Base-by-base conservation (phyloP, 2,113 vertebrate genomes). In the Jaculus jaculus region DNA sequence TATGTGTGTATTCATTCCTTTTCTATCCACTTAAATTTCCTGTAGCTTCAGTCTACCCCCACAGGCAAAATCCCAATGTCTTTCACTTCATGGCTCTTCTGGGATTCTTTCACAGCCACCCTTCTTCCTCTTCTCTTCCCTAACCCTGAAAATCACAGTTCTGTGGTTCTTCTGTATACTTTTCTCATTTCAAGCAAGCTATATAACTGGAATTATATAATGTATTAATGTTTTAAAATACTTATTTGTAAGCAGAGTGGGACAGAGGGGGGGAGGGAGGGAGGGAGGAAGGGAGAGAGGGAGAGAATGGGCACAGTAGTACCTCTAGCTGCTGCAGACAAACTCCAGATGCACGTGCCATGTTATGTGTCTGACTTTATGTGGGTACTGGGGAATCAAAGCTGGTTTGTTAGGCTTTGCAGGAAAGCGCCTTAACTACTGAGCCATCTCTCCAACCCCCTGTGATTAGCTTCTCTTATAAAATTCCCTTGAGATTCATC, bases 111-210 rank as follows among this genome's bases (percentile, higher is more conserved):
- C 17, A 32, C 3, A 81, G 18, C 5, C 2, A 20, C 18, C 15
- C 37, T 16, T 11, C 4, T 84, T 21, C 26, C 18, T 39, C 1
- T 24, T 42, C 0, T 68, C 26, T 61, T 17, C 42, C 28, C 61
- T 30, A 60, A 23, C 72, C 6, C 39, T 58, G 28, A 51, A 47
- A 84, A 34, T 90, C 39, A 51, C n/a, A 78, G 2, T 78, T 79
- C 18, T 88, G 34, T 72, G 68, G 15, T 89, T 34, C 30, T n/a
- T 80, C 21, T 85, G 11, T 84, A 30, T 54, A 42, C n/a, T 54
- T 77, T 24, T 66, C 8, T 96, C 87, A 83, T 90, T 93, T 79
- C 39, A 89, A 51, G 3, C 37, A 74, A 42, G n/a, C 63, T 65
- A 16, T 42, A 4, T 39, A 74, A 30, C 15, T 60, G 51, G 24